These are phyloP conservation scores for Pemphredon lugubris DNA, from an alignment of 2,888 invertebrate genomes.

Conservation along the genomic window DNA sequence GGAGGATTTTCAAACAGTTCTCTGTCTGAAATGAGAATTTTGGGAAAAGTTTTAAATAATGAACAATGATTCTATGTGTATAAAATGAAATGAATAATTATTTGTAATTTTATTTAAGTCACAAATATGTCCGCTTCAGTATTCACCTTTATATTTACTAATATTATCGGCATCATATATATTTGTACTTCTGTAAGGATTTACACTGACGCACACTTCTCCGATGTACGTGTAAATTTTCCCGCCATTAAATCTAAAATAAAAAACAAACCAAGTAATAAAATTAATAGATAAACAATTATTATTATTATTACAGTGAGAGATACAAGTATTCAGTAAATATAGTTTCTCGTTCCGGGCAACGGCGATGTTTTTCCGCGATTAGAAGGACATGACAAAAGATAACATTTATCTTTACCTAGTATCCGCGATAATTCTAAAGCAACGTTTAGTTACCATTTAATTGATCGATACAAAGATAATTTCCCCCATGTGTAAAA, in stretches of 20 bases:
- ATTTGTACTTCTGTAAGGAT: constrained; percentile 96
- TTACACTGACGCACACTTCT: constrained; percentile 98
- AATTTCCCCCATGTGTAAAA: too few species aligned
- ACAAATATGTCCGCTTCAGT: too few species aligned
- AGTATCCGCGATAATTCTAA: constrained; percentile 3
- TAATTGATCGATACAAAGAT: too few species aligned
- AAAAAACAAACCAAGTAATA: constrained; percentile 69
- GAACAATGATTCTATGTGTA: too few species aligned
- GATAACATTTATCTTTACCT: constrained; percentile 43
- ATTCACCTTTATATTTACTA: constrained; percentile 91
- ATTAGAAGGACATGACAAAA: not conserved
- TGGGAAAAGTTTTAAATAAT: too few species aligned
- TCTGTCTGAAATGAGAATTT: constrained; percentile 84
- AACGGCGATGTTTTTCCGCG: not conserved
- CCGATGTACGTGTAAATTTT: constrained; percentile 99
- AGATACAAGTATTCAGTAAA: too few species aligned
- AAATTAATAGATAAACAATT: not conserved
- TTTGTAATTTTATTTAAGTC: too few species aligned
- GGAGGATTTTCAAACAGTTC: constrained; percentile 98
- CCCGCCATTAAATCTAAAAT: constrained; percentile 92
- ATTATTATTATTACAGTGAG: not conserved
- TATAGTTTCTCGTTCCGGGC: not conserved
- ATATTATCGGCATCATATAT: constrained; percentile 94
- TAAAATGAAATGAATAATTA: too few species aligned
- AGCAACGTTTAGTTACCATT: not conserved